Percentiles rank a stretch among this genome's conserved stretches.
Evolutionary conservation across 1,140 invertebrate species (phyloP).

Genomic region (Odontomachus brunneus): DNA sequence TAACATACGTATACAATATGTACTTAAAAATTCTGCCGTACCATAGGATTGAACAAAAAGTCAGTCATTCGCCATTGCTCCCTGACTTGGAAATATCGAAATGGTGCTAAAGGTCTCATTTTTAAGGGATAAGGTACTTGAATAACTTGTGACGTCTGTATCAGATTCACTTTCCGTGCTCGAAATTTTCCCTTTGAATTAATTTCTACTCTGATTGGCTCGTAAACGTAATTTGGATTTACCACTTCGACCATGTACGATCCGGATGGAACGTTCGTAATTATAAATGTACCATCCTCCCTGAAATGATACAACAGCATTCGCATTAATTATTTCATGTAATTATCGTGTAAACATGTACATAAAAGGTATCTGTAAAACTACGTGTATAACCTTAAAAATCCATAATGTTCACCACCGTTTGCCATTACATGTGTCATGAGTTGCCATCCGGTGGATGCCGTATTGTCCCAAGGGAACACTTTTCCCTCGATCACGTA

Average conservation of each 20-base stretch:
- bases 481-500: constrained; percentile 94
- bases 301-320: constrained; percentile 83
- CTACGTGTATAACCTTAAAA: constrained; percentile 87
- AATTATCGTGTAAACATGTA: neutral
- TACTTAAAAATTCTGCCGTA: constrained; percentile 70
- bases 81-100: constrained; percentile 96
- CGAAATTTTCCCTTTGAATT: constrained; percentile 98
- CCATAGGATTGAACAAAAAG: constrained; percentile 98
- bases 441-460: constrained; percentile 89
- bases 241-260: constrained; percentile 98
- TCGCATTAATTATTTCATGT: constrained; percentile 19
- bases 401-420: constrained; percentile 94
- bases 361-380: neutral
- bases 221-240: constrained; percentile 96
- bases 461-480: constrained; percentile 88
- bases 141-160: constrained; percentile 95
- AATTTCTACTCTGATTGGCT: constrained; percentile 97
- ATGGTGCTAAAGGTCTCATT: constrained; percentile 92
- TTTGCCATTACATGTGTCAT: constrained; percentile 94
- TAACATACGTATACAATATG: neutral
- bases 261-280: constrained; percentile 96
- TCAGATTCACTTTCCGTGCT: constrained; percentile 96
- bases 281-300: constrained; percentile 96
- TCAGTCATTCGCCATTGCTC: constrained; percentile 98
- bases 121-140: constrained; percentile 96